phyloP scores from a whole-genome alignment of 2,113 vertebrate species.

The Hippocampus comes region DNA sequence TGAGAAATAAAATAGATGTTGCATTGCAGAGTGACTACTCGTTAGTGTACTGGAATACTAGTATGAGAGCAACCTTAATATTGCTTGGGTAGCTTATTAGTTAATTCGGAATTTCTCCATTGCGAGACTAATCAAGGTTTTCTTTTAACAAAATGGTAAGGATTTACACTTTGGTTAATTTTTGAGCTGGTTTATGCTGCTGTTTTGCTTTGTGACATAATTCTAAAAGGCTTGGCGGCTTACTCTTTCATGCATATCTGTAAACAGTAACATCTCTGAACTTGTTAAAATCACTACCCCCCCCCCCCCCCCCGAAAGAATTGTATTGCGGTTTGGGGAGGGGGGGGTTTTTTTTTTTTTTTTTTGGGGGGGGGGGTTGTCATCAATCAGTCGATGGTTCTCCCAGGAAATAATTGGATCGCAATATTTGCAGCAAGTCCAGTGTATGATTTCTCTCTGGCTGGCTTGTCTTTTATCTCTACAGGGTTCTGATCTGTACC shows the following conservation, averaged over 20 bases:
- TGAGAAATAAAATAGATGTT: neutral
- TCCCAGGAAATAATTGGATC: neutral
- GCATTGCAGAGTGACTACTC: neutral
- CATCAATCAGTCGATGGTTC: no score
- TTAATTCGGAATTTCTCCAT: no score
- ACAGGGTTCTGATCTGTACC: constrained; percentile 99
- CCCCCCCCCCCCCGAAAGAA: no score
- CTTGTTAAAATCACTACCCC: neutral
- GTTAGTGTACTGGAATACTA: neutral
- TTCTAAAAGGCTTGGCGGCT: neutral
- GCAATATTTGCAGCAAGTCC: neutral
- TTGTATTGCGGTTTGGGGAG: no score
- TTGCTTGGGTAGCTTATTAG: neutral
- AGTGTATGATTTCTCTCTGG: neutral
- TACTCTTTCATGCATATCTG: neutral
- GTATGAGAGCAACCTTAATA: neutral
- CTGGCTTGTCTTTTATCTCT: constrained; percentile 48
- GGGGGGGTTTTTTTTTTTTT: neutral
- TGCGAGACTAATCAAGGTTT: no score
- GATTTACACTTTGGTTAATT: neutral
- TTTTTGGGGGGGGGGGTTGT: no score
- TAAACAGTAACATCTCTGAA: neutral
- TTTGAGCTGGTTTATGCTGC: neutral
- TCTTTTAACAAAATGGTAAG: neutral
- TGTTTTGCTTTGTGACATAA: neutral